Evolutionary conservation across 2,888 invertebrate species (phyloP).

Genomic region (Phortica magna): DNA sequence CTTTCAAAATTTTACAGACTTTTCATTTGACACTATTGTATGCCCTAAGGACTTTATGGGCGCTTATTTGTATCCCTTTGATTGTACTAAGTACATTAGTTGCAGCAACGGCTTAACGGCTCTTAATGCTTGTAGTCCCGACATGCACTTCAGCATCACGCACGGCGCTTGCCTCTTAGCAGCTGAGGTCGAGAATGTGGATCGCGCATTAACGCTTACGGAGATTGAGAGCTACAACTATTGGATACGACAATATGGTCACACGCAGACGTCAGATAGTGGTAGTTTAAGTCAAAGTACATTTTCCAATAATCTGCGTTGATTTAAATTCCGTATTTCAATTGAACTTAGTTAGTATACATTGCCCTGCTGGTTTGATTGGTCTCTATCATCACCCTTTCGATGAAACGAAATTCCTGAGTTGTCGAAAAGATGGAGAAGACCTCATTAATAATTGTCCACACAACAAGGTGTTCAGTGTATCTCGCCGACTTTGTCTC

Average conservation of each 20-base stretch:
- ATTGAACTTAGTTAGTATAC: slow-evolving; percentile 24
- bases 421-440: slow-evolving; percentile 82
- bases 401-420: slow-evolving; percentile 81
- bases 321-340: not conserved
- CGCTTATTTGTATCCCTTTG: slow-evolving; percentile 81
- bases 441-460: slow-evolving; percentile 79
- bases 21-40: slow-evolving; percentile 37
- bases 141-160: slow-evolving; percentile 80
- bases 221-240: slow-evolving; percentile 50
- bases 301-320: not conserved
- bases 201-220: slow-evolving; percentile 52
- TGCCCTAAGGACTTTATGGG: slow-evolving; percentile 80
- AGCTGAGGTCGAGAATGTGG: slow-evolving; percentile 53
- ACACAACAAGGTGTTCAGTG: slow-evolving; percentile 78
- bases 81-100: slow-evolving; percentile 83
- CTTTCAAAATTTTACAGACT: not conserved
- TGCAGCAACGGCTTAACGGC: slow-evolving; percentile 81
- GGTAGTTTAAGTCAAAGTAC: not conserved
- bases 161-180: slow-evolving; percentile 53
- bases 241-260: slow-evolving; percentile 54
- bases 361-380: slow-evolving; percentile 53
- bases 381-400: slow-evolving; percentile 75
- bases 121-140: slow-evolving; percentile 81
- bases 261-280: not conserved
- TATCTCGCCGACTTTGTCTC: slow-evolving; percentile 79